Evolutionary conservation across 2,888 invertebrate genomes (phyloP).

Genomic region (Petrolisthes cinctipes): DNA sequence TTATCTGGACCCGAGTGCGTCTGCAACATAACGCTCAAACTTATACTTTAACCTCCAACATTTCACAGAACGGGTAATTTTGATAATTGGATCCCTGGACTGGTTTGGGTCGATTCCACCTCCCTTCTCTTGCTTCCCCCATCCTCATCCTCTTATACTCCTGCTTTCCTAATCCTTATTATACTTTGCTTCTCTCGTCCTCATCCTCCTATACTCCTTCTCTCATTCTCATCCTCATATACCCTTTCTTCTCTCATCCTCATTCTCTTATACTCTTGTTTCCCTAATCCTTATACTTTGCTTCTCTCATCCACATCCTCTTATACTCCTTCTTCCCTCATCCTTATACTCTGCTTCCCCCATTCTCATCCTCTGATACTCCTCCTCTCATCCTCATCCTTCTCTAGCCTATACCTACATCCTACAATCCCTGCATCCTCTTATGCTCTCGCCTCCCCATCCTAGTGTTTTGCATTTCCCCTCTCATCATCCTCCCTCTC

Average conservation of each 20-base stretch:
- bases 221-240: neutral
- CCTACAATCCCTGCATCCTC: neutral
- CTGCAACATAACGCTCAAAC: too few relatives aligned
- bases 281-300: neutral
- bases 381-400: too few relatives aligned
- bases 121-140: constrained; percentile 1
- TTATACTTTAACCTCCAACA: neutral
- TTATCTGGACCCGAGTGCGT: neutral
- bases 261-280: neutral
- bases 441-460: neutral
- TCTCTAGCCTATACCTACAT: neutral
- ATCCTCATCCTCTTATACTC: neutral
- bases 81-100: constrained; percentile 26
- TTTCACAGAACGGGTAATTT: constrained; percentile 38
- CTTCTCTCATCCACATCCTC: neutral
- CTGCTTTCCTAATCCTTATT: constrained; percentile 8
- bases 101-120: constrained; percentile 20
- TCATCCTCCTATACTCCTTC: neutral
- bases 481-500: neutral
- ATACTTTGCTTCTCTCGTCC: neutral
- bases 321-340: neutral
- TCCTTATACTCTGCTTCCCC: neutral
- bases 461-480: neutral
- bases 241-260: neutral
- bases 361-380: neutral